These are phyloP conservation scores for Lasioglossum baleicum DNA, from an alignment of 1,140 invertebrate genomes.

Conservation along the genomic window DNA sequence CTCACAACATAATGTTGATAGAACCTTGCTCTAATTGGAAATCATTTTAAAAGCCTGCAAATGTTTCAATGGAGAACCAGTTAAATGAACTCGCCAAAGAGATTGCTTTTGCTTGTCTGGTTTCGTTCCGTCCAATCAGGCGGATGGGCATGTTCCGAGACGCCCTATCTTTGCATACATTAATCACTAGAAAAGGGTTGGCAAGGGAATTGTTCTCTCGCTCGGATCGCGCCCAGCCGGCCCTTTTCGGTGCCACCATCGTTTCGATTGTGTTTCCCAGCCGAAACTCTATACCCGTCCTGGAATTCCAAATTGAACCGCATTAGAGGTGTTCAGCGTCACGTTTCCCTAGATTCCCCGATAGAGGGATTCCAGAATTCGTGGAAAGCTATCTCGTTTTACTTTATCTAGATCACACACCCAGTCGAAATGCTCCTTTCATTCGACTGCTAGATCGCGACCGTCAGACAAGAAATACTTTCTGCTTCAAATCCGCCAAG, in stretches of 20 bases:
- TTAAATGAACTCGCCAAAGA: conserved; percentile 23
- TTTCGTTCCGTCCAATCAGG: conserved; percentile 26
- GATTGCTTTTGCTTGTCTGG: conserved; percentile 26
- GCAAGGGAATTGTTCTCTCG: conserved; percentile 48
- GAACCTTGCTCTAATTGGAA: neutral
- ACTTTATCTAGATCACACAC: conserved; percentile 10
- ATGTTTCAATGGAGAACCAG: conserved; percentile 11
- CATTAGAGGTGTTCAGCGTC: conserved; percentile 41
- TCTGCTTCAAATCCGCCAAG: no score
- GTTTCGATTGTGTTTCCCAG: neutral
- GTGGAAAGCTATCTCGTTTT: neutral
- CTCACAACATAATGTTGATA: no score
- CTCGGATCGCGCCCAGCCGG: conserved; percentile 30
- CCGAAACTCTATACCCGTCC: conserved; percentile 51
- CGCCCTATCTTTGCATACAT: conserved; percentile 64
- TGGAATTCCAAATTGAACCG: conserved; percentile 55
- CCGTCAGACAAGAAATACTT: no score
- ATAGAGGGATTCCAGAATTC: conserved; percentile 20
- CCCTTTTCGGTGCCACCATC: conserved; percentile 19
- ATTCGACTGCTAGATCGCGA: neutral
- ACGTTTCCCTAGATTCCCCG: conserved; percentile 39
- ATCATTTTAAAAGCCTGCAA: neutral
- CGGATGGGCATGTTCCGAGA: conserved; percentile 13
- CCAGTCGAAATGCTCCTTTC: no score
- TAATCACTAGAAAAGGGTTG: conserved; percentile 64